Evolutionary conservation across 2,113 vertebrate species (phyloP), one percentile per base, ranked within the genome.

Genomic region (Gila orcuttii): DNA sequence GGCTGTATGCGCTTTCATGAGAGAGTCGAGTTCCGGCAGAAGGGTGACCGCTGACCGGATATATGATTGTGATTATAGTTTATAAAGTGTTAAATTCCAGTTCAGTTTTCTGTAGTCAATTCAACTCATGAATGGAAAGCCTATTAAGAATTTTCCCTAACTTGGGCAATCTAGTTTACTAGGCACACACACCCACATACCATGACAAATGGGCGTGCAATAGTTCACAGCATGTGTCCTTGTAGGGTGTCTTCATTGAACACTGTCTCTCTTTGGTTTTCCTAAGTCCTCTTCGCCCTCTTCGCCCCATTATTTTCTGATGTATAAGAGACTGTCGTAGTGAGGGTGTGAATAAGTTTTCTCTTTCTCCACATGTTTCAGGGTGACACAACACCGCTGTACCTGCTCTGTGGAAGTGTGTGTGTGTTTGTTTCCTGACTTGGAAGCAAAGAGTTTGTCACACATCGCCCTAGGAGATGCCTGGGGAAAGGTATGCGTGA

Each of bases 321-420:
- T 69, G 36, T 25, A 81, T 47, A 60, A 81, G 57, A 80, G 78
- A 39, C 1, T 15, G 28, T 52, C 3, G 21, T 62, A 33, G 80
- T 36, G 62, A 23, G 10, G 25, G 45, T 50, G 60, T n/a, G 45
- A 23, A 69, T 52, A 82, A 15, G 62, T 69, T 69, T 82, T 69
- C 80, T 33, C n/a, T 80, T 31, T 82, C 62, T 50, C 62, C 36
- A 81, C 28, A 69, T 82, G 80, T 82, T 80, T 82, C 80, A 82
- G 62, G 80, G 62, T 68, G 62, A 82, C 42, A 55, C 45, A 66
- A 52, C 62, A 68, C 25, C 10, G 19, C 45, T 52, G 80, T 52
- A 82, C 39, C 62, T 82, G 17, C 45, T 82, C 59, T 80, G 36
- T 62, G 57, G 13, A 28, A 28, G 52, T 55, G 52, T 55, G 50